Evolutionary conservation across 2,113 vertebrate genomes (phyloP).

Genomic region (Steatornis caripensis): DNA sequence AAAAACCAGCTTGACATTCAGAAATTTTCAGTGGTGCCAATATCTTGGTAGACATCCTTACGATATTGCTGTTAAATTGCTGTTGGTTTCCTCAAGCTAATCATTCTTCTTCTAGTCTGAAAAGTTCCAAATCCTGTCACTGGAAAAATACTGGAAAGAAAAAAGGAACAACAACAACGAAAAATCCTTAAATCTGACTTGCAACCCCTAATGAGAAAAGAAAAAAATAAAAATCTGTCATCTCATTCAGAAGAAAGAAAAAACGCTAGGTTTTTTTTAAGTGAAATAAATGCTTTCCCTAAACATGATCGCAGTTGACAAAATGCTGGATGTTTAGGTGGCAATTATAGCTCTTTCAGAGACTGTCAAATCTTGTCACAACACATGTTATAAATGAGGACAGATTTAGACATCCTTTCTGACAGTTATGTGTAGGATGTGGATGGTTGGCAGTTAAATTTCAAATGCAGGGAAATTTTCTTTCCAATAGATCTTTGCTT

Average conservation of each 20-base stretch:
- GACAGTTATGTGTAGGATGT: constrained; percentile 82
- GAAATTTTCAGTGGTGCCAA: not conserved
- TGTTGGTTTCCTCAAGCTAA: constrained; percentile 30
- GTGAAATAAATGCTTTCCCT: constrained; percentile 78
- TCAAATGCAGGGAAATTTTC: constrained; percentile 75
- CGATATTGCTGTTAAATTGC: not conserved
- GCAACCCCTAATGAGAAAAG: constrained; percentile 65
- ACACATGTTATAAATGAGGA: constrained; percentile 80
- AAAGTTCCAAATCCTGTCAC: constrained; percentile 49
- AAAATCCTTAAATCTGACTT: constrained; percentile 28
- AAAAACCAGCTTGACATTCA: not conserved
- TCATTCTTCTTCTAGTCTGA: constrained; percentile 41
- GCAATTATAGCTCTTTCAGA: constrained; percentile 82
- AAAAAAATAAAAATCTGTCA: constrained; percentile 55
- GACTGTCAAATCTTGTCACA: constrained; percentile 82
- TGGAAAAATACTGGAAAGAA: constrained; percentile 51
- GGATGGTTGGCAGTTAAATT: constrained; percentile 79
- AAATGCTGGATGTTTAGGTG: constrained; percentile 82
- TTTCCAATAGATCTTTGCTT: constrained; percentile 74
- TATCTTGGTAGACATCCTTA: not conserved
- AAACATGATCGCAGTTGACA: constrained; percentile 79
- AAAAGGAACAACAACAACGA: not conserved
- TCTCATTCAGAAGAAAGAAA: constrained; percentile 67
- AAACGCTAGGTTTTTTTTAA: constrained; percentile 51
- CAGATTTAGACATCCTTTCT: constrained; percentile 82